Conservation (phyloP, 2,113 vertebrate species). For the Donacobius atricapilla region DNA sequence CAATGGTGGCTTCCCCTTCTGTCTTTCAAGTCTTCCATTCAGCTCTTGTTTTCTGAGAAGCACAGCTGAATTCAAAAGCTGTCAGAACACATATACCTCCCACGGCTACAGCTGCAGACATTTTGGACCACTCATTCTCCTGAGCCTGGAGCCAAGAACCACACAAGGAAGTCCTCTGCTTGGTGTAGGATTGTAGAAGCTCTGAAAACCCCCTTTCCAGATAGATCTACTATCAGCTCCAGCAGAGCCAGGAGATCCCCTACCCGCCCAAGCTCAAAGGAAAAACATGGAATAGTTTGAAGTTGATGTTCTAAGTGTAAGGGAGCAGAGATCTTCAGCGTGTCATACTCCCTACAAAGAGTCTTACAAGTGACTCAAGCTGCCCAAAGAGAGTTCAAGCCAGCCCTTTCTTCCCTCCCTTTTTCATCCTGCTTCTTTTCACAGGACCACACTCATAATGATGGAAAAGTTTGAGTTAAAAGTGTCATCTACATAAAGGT, state of each 20-base stretch:
- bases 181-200: rapidly evolving
- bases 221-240: neutral
- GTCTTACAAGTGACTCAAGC: neutral
- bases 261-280: neutral
- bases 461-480: neutral
- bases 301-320: neutral
- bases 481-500: slow-evolving; percentile 16
- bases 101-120: neutral
- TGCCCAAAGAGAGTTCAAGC: neutral
- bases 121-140: neutral
- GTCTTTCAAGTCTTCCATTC: neutral
- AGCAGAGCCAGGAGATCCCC: neutral
- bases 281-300: neutral
- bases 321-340: neutral
- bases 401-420: neutral
- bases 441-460: neutral
- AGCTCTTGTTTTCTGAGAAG: neutral
- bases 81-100: neutral
- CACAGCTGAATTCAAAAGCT: neutral
- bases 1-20: neutral
- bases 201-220: neutral
- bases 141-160: neutral
- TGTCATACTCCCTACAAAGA: neutral
- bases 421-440: neutral
- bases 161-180: neutral